Conservation (phyloP, 2,888 invertebrate genomes). For the Malthinus flaveolus region DNA sequence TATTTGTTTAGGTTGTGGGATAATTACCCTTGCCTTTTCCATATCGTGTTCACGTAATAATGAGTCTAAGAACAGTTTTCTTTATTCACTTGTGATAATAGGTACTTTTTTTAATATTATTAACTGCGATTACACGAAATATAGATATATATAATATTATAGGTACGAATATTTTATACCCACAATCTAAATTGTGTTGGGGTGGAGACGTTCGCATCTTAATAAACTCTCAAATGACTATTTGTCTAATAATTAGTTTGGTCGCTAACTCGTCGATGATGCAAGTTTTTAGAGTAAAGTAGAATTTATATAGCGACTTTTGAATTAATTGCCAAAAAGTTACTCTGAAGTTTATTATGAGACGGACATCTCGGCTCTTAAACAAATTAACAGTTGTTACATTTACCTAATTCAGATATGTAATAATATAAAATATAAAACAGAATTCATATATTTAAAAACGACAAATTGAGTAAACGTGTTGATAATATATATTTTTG, state of each 20-base stretch:
- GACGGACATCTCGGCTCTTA: too few relatives aligned
- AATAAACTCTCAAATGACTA: too few relatives aligned
- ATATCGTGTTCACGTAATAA: slow-evolving; percentile 27
- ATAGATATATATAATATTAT: slow-evolving; percentile 8
- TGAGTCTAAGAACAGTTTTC: slow-evolving; percentile 21
- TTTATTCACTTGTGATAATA: slow-evolving; percentile 33
- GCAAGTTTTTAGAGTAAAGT: too few relatives aligned
- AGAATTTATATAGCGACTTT: too few relatives aligned
- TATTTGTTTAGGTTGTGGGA: slow-evolving; percentile 30
- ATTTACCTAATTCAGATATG: slow-evolving; percentile 37
- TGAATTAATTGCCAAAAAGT: too few relatives aligned
- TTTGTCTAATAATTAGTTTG: too few relatives aligned
- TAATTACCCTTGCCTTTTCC: slow-evolving; percentile 29
- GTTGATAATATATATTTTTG: slow-evolving; percentile 56
- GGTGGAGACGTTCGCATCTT: too few relatives aligned
- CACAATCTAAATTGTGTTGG: slow-evolving; percentile 33
- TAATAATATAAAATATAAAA: slow-evolving; percentile 41
- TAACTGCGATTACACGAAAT: slow-evolving; percentile 18
- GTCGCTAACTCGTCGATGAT: too few relatives aligned
- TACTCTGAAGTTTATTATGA: too few relatives aligned
- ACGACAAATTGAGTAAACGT: slow-evolving; percentile 46
- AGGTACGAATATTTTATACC: slow-evolving; percentile 21
- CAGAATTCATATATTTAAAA: slow-evolving; percentile 36
- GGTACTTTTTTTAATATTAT: slow-evolving; percentile 22
- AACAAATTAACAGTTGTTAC: slow-evolving; percentile 35